Evolutionary conservation across 1,140 invertebrate genomes (phyloP), one percentile per base, ranked within the genome.

Genomic region (Lineus longissimus): DNA sequence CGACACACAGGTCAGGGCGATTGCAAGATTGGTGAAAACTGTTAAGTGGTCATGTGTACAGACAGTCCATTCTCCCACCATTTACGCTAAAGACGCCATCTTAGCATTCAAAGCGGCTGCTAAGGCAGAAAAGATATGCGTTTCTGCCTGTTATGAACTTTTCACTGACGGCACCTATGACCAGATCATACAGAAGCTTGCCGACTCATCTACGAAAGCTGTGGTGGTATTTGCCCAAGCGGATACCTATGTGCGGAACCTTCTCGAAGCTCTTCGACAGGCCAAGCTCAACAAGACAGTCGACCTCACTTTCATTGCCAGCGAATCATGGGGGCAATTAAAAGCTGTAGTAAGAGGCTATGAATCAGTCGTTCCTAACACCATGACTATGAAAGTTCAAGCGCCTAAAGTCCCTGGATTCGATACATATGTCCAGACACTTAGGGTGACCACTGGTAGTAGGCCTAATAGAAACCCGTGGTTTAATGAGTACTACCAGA

Each of bases 1-100:
- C 81, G 86, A 87, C 69, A 87, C 87, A 78, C 89, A 91, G 80
- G 89, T 90, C 0, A 85, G 87, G 70, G 88, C 89, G 30, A 88
- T 92, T 74, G 85, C 75, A 2, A 55, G 71, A 17, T 63, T 77
- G 9, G 61, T 70, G 0, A 62, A 70, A 33, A 15, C 62, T 19
- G 47, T 76, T 25, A 71, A 73, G 4, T 76, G 71, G 63, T 65
- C 65, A 43, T 77, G 75, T 36, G 71, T 76, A 1, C 68, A 76
- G 25, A 75, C 72, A 22, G 13, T 77, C 29, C 76, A 77, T 63
- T 67, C 72, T 17, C 76, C 77, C 47, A 72, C 76, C 43, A 51
- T 60, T 2, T 70, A 69, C 1, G 71, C 63, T 40, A 51, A 71
- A 9, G 68, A 69, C 23, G 64, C 72, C 1, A 29, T 68, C 4